Evolutionary conservation across 1,140 invertebrate genomes (phyloP).

Genomic region (Harlomillsia oculata): DNA sequence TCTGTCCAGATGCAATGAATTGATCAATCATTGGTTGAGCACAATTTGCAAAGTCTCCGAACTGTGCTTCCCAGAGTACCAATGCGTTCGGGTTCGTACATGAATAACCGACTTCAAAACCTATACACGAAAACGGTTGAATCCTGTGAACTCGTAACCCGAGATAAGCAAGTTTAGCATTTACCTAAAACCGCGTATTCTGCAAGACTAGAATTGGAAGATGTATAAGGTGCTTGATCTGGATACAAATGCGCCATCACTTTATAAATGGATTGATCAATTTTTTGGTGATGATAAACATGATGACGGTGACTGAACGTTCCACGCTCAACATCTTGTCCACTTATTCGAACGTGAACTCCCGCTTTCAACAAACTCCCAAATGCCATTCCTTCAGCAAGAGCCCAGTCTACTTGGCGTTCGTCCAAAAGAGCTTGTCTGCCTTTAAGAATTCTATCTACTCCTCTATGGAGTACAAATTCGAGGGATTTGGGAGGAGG

Average conservation of each 20-base stretch:
- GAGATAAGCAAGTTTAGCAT: constrained; percentile 10
- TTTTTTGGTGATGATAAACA: constrained; percentile 90
- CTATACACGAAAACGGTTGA: constrained; percentile 39
- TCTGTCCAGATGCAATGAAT: constrained; percentile 91
- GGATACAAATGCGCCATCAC: constrained; percentile 80
- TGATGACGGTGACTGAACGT: constrained; percentile 91
- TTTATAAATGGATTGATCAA: constrained; percentile 86
- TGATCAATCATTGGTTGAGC: constrained; percentile 99
- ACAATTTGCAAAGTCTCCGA: constrained; percentile 98
- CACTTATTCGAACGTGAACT: constrained; percentile 85
- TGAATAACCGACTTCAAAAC: constrained; percentile 94
- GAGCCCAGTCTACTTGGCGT: constrained; percentile 88
- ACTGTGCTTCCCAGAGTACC: constrained; percentile 98
- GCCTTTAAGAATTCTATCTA: constrained; percentile 70
- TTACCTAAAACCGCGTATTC: constrained; percentile 78
- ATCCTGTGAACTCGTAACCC: neutral
- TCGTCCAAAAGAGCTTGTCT: constrained; percentile 87
- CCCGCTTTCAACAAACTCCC: constrained; percentile 85
- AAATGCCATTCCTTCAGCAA: constrained; percentile 95
- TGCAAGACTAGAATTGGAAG: constrained; percentile 92
- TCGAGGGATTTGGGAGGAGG: constrained; percentile 91
- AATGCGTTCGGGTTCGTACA: constrained; percentile 97
- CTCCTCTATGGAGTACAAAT: constrained; percentile 84
- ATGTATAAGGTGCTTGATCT: constrained; percentile 88
- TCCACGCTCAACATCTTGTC: constrained; percentile 96